Conservation (phyloP, 1,140 invertebrate species). For the Caenorhabditis briggsae region DNA sequence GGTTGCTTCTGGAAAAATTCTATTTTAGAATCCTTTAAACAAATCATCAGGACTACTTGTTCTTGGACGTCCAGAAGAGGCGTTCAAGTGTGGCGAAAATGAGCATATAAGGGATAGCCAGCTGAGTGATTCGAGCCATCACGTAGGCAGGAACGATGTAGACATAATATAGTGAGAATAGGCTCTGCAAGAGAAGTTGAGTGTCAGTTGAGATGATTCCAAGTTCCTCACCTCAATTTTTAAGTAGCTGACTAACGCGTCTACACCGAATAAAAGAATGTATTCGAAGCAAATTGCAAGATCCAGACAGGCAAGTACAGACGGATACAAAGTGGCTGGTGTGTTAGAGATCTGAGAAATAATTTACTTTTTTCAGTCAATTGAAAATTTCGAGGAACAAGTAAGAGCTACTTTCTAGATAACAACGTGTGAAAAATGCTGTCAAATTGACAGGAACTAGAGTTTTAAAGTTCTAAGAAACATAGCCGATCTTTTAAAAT, state of each 20-base stretch:
- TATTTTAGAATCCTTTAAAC: constrained; percentile 33
- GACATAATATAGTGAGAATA: constrained; percentile 72
- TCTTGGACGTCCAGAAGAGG: constrained; percentile 71
- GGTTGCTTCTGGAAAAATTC: constrained; percentile 31
- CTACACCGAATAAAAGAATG: constrained; percentile 74
- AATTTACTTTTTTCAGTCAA: too few species aligned
- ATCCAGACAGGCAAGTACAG: constrained; percentile 72
- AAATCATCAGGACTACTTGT: constrained; percentile 35
- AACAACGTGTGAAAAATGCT: too few species aligned
- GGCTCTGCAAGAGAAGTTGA: constrained; percentile 61
- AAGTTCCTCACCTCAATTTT: constrained; percentile 61
- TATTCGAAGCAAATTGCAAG: constrained; percentile 73
- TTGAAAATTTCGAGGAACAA: not conserved
- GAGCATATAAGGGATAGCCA: constrained; percentile 76
- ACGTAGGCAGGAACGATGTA: constrained; percentile 75
- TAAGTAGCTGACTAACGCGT: constrained; percentile 71
- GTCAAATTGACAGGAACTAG: constrained; percentile 4
- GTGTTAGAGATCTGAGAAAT: constrained; percentile 64
- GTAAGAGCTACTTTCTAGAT: not conserved
- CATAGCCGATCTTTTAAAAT: not conserved
- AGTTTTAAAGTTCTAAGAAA: not conserved
- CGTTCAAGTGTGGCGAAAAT: constrained; percentile 76
- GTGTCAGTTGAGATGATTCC: not conserved
- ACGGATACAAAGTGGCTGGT: constrained; percentile 75
- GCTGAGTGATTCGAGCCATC: constrained; percentile 69